phyloP scores from a whole-genome alignment of 2,113 vertebrate species.

The Zosterops japonicus region DNA sequence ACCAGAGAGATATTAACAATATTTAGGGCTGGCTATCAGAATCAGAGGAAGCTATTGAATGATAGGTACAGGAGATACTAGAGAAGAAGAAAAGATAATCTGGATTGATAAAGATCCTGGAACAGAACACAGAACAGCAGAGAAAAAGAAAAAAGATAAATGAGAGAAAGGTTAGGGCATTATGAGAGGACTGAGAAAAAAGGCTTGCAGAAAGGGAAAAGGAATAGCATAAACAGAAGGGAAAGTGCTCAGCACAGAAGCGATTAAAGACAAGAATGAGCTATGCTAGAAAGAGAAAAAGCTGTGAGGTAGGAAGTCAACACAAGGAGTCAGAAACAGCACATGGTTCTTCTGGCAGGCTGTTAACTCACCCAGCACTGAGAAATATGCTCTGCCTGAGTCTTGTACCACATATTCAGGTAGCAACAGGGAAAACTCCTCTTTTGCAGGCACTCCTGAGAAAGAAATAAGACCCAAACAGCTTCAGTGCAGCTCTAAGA shows the following conservation, averaged over 20 bases:
- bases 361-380: slow-evolving; percentile 71
- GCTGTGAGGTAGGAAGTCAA: neutral
- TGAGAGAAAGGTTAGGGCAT: neutral
- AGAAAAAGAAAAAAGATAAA: neutral
- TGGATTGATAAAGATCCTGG: neutral
- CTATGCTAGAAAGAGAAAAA: neutral
- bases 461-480: neutral
- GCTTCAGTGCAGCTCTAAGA: neutral
- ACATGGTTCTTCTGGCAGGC: neutral
- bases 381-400: slow-evolving; percentile 71
- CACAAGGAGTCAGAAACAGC: neutral
- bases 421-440: slow-evolving; percentile 52
- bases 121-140: neutral
- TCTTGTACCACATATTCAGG: slow-evolving; percentile 67
- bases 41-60: neutral
- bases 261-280: neutral
- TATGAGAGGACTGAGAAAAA: neutral
- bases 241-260: neutral
- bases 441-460: slow-evolving; percentile 28
- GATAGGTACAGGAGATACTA: neutral
- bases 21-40: neutral
- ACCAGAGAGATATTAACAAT: neutral
- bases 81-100: neutral
- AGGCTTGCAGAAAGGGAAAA: neutral
- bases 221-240: neutral